Evolutionary conservation across 2,888 invertebrate species (phyloP).

Genomic region (Yponomeuta cagnagella): DNA sequence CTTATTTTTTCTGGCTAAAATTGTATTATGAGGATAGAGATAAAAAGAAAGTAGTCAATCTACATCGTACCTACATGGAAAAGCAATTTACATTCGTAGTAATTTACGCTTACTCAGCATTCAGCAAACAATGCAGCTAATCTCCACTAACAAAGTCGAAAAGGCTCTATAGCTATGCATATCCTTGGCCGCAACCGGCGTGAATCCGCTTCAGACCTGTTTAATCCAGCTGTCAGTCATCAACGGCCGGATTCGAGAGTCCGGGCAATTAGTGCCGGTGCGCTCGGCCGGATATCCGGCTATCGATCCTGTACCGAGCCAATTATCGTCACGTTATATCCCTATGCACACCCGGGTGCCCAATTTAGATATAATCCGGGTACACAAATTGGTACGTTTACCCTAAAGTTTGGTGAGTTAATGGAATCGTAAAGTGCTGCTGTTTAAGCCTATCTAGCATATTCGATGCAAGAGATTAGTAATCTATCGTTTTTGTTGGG

Average conservation of each 20-base stretch:
- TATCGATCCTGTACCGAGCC: constrained; percentile 48
- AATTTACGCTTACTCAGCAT: neutral
- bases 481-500: no score
- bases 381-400: constrained; percentile 14
- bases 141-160: neutral
- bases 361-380: constrained; percentile 13
- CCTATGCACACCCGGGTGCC: constrained; percentile 19
- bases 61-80: no score
- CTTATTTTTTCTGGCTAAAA: no score
- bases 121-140: neutral
- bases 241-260: constrained; percentile 23
- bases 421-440: constrained; percentile 8
- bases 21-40: no score
- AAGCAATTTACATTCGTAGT: no score
- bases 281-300: constrained; percentile 51
- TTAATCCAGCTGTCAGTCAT: constrained; percentile 43
- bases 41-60: no score
- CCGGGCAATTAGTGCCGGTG: constrained; percentile 51
- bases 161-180: neutral
- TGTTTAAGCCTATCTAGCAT: neutral
- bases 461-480: neutral
- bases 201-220: neutral
- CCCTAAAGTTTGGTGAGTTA: constrained; percentile 20
- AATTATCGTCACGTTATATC: constrained; percentile 43
- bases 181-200: neutral